Conservation (phyloP, 2,113 vertebrate species). For the Pholis gunnellus region DNA sequence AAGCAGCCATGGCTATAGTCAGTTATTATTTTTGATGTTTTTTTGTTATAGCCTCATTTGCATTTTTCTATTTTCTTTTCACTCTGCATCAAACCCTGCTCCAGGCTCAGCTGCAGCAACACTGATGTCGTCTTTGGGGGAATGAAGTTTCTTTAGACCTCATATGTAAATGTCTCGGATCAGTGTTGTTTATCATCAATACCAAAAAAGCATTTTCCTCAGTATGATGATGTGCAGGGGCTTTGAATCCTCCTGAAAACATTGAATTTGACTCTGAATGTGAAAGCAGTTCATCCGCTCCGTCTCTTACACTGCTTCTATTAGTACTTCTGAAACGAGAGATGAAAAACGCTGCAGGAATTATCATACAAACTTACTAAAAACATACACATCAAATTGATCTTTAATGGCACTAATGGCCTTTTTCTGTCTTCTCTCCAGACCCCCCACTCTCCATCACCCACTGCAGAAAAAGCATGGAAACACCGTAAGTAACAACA, state of each 20-base stretch:
- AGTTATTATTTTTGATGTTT: background rate
- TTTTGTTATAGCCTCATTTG: slow-evolving; percentile 3
- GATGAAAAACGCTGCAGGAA: background rate
- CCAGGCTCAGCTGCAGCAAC: slow-evolving; percentile 5
- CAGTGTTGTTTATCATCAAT: slow-evolving; percentile 7
- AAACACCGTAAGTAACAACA: slow-evolving; percentile 95
- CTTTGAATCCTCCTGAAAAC: background rate
- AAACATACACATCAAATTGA: background rate
- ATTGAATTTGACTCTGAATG: background rate
- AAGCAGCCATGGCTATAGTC: background rate
- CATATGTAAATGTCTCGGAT: slow-evolving; percentile 24
- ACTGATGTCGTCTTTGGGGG: background rate
- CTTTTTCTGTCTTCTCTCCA: slow-evolving; percentile 68
- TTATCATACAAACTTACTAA: background rate
- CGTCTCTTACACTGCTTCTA: background rate
- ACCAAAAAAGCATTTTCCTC: background rate
- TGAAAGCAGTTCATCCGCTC: background rate
- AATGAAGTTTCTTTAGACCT: slow-evolving; percentile 17
- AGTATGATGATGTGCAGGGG: background rate
- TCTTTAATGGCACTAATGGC: background rate
- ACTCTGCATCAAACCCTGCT: background rate
- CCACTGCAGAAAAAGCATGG: slow-evolving; percentile 97
- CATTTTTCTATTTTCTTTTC: slow-evolving; percentile 3
- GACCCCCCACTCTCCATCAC: slow-evolving; percentile 98
- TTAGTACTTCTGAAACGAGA: background rate